phyloP scores from a whole-genome alignment of 2,888 invertebrate species.

The Crioceris asparagi region DNA sequence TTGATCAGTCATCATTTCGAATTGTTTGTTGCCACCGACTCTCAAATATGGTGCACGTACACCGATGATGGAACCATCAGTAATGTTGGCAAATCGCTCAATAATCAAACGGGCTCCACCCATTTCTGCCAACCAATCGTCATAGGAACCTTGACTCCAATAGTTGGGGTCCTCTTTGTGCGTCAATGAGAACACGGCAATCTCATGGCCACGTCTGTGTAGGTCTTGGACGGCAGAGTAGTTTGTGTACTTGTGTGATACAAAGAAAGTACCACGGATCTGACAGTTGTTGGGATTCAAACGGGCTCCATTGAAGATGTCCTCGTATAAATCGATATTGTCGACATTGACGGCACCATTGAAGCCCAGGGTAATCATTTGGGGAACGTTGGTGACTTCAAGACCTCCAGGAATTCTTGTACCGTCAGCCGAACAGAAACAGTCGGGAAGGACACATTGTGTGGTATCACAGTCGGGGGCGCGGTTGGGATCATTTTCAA shows the following conservation, averaged over 20 bases:
- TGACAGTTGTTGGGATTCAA: constrained; percentile 84
- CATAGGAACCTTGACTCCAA: constrained; percentile 79
- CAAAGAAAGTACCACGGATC: constrained; percentile 83
- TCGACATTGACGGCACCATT: constrained; percentile 89
- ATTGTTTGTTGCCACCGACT: constrained; percentile 89
- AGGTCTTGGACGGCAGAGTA: constrained; percentile 84
- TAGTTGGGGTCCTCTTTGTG: constrained; percentile 88
- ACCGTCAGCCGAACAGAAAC: constrained; percentile 88
- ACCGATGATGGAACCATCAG: constrained; percentile 83
- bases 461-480: constrained; percentile 86
- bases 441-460: constrained; percentile 81
- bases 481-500: constrained; percentile 81
- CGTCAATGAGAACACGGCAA: constrained; percentile 67
- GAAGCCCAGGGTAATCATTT: constrained; percentile 88
- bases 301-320: constrained; percentile 74
- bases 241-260: constrained; percentile 86
- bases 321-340: constrained; percentile 85
- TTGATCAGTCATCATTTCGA: constrained; percentile 94
- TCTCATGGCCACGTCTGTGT: constrained; percentile 83
- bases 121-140: constrained; percentile 92
- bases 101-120: constrained; percentile 79
- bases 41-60: constrained; percentile 80
- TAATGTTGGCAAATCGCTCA: constrained; percentile 84
- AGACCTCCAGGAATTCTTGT: constrained; percentile 78
- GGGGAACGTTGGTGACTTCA: constrained; percentile 77